These are phyloP conservation scores for Hydrolagus affinis DNA, from an alignment of 2,113 vertebrate genomes.

Conservation along the genomic window DNA sequence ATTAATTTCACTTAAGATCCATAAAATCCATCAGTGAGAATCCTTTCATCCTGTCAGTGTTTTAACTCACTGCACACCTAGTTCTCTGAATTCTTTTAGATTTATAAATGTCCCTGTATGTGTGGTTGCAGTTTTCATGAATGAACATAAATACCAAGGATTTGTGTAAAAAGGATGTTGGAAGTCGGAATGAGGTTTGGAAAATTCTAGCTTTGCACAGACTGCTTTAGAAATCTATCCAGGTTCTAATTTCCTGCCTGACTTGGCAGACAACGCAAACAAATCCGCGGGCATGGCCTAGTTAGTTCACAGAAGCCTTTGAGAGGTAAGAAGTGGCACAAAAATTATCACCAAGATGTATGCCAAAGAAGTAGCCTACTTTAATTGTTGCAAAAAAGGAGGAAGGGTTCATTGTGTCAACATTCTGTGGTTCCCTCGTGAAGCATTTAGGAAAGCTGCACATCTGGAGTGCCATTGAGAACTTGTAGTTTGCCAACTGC, in stretches of 20 bases:
- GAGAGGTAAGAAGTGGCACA: constrained; percentile 20
- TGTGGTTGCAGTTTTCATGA: constrained; percentile 9
- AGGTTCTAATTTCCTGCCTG: constrained; percentile 26
- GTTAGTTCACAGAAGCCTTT: background rate
- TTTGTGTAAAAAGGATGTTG: background rate
- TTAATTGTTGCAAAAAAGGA: constrained; percentile 31
- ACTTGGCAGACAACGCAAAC: background rate
- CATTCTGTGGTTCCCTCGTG: constrained; percentile 42
- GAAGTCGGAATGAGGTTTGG: background rate
- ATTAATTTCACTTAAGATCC: background rate
- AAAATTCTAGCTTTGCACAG: constrained; percentile 14
- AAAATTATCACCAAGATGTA: constrained; percentile 48
- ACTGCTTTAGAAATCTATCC: background rate
- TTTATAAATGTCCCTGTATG: background rate
- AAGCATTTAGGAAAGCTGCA: constrained; percentile 35
- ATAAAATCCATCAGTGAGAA: background rate
- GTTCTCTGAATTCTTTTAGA: background rate
- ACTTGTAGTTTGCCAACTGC: constrained; percentile 52
- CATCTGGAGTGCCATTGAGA: constrained; percentile 43
- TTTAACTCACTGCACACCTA: background rate
- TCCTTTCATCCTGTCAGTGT: background rate
- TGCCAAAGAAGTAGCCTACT: constrained; percentile 46
- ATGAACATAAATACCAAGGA: background rate
- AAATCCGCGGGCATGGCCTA: background rate
- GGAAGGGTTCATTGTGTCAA: constrained; percentile 49